Percentiles rank a stretch among this genome's conserved stretches.
phyloP scores from a whole-genome alignment of 2,797 vertebrate genomes.

The Epinephelus awoara region DNA sequence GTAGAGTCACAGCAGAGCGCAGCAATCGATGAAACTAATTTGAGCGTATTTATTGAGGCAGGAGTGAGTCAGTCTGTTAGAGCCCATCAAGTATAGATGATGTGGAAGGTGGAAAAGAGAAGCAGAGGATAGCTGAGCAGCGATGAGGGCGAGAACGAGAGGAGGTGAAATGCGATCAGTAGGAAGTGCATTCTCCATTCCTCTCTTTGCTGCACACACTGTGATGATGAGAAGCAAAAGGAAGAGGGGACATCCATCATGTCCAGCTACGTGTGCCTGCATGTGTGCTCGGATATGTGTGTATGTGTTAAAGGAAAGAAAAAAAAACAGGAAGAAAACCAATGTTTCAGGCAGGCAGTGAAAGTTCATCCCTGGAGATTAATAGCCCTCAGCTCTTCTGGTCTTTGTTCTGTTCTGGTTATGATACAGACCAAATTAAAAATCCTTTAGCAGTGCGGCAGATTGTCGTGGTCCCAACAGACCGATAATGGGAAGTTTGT shows the following conservation, averaged over 20 bases:
- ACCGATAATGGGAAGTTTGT: constrained; percentile 39
- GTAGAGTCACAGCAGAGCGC: constrained; percentile 37
- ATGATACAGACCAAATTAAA: constrained; percentile 81
- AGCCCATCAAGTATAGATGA: constrained; percentile 51
- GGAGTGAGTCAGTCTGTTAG: constrained; percentile 46
- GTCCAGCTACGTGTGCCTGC: constrained; percentile 52
- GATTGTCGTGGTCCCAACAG: constrained; percentile 41
- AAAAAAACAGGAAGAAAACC: constrained; percentile 36
- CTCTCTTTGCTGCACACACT: constrained; percentile 54
- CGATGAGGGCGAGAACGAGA: constrained; percentile 33
- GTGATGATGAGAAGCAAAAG: constrained; percentile 67
- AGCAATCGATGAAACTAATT: constrained; percentile 66
- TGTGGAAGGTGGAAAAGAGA: constrained; percentile 34
- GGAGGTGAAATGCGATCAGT: constrained; percentile 59
- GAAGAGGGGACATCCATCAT: constrained; percentile 76
- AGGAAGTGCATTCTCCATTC: constrained; percentile 48
- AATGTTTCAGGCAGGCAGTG: constrained; percentile 45
- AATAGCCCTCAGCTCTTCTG: constrained; percentile 64
- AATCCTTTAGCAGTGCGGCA: constrained; percentile 64
- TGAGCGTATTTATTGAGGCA: constrained; percentile 59
- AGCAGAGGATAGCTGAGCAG: constrained; percentile 14
- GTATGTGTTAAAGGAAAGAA: background rate
- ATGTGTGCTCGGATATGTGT: constrained; percentile 18
- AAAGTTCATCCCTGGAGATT: constrained; percentile 76
- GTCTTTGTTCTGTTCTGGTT: constrained; percentile 67